A percentile compares a stretch with the other conserved stretches of the same genome.
phyloP scores from a whole-genome alignment of 1,140 invertebrate genomes.

The Drosophila azteca region DNA sequence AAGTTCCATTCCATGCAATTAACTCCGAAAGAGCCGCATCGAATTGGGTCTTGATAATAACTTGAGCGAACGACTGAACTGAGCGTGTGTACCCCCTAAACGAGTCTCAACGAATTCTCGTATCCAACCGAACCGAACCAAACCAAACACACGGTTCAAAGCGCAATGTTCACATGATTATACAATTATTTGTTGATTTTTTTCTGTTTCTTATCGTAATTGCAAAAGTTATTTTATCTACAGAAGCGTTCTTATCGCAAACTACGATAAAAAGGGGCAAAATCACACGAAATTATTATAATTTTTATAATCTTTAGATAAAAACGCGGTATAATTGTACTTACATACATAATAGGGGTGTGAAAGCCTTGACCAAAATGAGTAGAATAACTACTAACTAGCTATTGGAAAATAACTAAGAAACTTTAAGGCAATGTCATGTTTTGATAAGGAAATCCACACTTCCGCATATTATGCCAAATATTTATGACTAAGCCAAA shows the following conservation, averaged over 20 bases:
- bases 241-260: constrained; percentile 40
- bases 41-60: too few species aligned
- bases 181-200: constrained; percentile 41
- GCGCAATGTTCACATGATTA: constrained; percentile 42
- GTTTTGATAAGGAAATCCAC: constrained; percentile 6
- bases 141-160: constrained; percentile 3
- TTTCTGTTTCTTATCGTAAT: constrained; percentile 45
- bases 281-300: constrained; percentile 50
- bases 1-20: too few species aligned
- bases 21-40: too few species aligned
- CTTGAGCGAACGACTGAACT: too few species aligned
- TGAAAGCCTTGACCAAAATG: not conserved
- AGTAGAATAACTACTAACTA: too few species aligned
- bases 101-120: too few species aligned
- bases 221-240: constrained; percentile 27
- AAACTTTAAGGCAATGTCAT: not conserved
- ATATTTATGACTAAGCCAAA: constrained; percentile 33
- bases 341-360: constrained; percentile 4
- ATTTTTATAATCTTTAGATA: constrained; percentile 41
- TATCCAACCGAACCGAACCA: not conserved
- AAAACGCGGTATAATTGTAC: not conserved
- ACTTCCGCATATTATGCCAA: constrained; percentile 14
- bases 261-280: constrained; percentile 8
- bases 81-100: too few species aligned
- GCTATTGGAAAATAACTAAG: too few species aligned